Percentiles rank a stretch among this genome's conserved stretches.
phyloP scores from a whole-genome alignment of 2,888 invertebrate species.

The Diarsia rubi region DNA sequence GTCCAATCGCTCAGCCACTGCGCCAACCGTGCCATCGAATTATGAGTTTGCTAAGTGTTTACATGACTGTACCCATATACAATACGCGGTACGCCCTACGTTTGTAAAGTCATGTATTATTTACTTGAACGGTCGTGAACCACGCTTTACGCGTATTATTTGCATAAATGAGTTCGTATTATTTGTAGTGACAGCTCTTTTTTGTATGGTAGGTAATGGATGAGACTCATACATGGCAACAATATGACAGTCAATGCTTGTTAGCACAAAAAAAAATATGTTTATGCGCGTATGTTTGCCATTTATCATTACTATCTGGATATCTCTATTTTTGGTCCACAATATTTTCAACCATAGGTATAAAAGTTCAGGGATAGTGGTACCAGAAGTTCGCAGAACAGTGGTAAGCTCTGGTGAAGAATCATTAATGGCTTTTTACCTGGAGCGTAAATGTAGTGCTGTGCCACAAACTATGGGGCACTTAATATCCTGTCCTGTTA shows the following conservation, averaged over 20 bases:
- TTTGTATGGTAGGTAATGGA: background rate
- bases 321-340: background rate
- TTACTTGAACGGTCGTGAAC: constrained; percentile 29
- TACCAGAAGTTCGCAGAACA: no score
- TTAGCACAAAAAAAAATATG: background rate
- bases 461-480: no score
- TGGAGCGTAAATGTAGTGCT: no score
- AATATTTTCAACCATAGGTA: background rate
- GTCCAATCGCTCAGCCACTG: no score
- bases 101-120: constrained; percentile 31
- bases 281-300: background rate
- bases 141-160: constrained; percentile 33
- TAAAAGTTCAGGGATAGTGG: no score
- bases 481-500: no score
- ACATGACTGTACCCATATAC: constrained; percentile 17
- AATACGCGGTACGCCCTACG: constrained; percentile 19
- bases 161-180: constrained; percentile 13
- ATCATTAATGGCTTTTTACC: no score
- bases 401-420: no score
- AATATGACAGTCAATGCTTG: background rate
- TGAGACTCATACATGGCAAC: background rate
- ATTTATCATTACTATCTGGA: background rate
- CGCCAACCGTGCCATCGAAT: no score
- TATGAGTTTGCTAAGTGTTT: background rate
- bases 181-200: constrained; percentile 15